phyloP scores from a whole-genome alignment of 2,888 invertebrate species.

The Napeogenes inachia region DNA sequence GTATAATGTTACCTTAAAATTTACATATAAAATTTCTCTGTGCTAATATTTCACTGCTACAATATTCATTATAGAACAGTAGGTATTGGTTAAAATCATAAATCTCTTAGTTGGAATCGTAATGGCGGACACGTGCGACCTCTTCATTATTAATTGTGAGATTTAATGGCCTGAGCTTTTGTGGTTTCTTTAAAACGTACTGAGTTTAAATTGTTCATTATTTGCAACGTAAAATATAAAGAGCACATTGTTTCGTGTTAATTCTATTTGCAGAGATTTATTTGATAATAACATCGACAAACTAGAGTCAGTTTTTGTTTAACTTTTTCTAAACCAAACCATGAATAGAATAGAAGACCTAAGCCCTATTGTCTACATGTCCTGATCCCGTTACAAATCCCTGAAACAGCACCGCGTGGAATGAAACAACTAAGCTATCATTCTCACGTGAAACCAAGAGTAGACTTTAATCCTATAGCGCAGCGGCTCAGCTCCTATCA shows the following conservation, averaged over 20 bases:
- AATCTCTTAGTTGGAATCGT: conserved; percentile 22
- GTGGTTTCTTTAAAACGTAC: conserved; percentile 1
- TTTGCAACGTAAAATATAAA: background rate
- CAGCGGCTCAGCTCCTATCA: conserved; percentile 6
- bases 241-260: too few relatives aligned
- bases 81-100: conserved; percentile 17
- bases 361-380: background rate
- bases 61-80: background rate
- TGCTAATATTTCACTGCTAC: conserved; percentile 1
- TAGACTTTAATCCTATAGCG: conserved; percentile 11
- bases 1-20: background rate
- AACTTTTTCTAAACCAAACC: background rate
- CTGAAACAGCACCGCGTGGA: background rate
- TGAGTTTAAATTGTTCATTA: background rate
- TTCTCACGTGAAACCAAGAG: conserved; percentile 5
- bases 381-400: conserved; percentile 6
- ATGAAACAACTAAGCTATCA: conserved; percentile 1
- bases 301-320: too few relatives aligned
- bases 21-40: background rate
- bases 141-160: conserved; percentile 34
- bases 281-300: too few relatives aligned
- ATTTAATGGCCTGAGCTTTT: conserved; percentile 29
- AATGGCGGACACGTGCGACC: conserved; percentile 32
- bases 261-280: too few relatives aligned
- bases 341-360: background rate